Percentiles rank a stretch among this genome's conserved stretches.
These are phyloP conservation scores for Hormiphora californensis DNA, from an alignment of 37 sponge, comb jelly and placozoan genomes.

Conservation along the genomic window DNA sequence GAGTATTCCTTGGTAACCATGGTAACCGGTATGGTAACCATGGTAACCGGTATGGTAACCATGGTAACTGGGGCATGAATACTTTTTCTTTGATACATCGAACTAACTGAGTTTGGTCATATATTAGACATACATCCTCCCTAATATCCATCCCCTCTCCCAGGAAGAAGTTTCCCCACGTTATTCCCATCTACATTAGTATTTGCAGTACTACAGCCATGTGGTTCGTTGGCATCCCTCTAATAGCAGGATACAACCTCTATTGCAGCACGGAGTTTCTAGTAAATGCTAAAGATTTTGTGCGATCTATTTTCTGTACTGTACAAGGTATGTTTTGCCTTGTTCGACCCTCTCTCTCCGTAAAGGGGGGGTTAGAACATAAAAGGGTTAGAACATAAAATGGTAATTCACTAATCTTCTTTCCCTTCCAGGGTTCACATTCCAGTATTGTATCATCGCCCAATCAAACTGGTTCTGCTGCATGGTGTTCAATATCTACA, in stretches of 20 bases:
- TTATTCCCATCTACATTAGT: background rate
- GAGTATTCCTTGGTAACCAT: no score
- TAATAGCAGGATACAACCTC: background rate
- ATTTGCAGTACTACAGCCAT: background rate
- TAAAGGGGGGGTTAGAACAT: no score
- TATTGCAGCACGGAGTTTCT: background rate
- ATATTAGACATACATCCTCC: no score
- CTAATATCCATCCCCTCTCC: no score
- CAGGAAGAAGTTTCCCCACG: conserved; percentile 27
- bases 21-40: no score
- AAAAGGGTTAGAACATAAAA: no score
- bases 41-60: no score
- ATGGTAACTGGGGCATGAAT: no score
- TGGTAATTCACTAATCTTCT: no score
- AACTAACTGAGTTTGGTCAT: no score
- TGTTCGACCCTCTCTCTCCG: background rate
- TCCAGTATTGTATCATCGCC: conserved; percentile 9
- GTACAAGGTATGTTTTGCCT: background rate
- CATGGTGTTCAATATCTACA: background rate
- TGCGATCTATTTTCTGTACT: background rate
- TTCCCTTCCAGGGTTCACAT: background rate
- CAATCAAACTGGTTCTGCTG: conserved; percentile 22
- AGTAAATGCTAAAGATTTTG: background rate
- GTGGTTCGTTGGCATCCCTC: background rate
- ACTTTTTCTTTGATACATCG: no score